A percentile compares a stretch with the other conserved stretches of the same genome.
Evolutionary conservation across 2,888 invertebrate species (phyloP).

Genomic region (Xanthia togata): DNA sequence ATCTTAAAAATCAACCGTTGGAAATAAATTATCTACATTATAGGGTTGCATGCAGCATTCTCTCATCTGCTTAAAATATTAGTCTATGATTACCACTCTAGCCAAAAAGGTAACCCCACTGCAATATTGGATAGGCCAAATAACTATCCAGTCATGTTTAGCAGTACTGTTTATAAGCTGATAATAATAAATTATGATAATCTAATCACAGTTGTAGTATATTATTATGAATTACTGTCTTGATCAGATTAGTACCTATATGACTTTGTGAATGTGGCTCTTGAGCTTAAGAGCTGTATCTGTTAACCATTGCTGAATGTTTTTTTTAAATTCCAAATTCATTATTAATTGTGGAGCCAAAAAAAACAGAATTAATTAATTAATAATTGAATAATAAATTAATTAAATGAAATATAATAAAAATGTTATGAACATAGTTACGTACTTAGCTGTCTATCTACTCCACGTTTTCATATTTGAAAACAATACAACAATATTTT

Average conservation of each 20-base stretch:
- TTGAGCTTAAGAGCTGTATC: neutral
- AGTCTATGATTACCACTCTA: neutral
- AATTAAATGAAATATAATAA: too few species aligned
- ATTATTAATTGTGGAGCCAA: too few species aligned
- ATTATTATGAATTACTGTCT: neutral
- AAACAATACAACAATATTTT: too few species aligned
- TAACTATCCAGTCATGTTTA: constrained; percentile 17
- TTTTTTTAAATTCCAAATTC: neutral
- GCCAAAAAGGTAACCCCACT: neutral
- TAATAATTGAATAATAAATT: too few species aligned
- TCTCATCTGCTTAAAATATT: neutral
- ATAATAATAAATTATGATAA: constrained; percentile 15
- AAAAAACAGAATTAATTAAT: too few species aligned
- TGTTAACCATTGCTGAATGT: neutral
- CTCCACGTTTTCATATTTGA: neutral
- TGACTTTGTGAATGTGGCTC: neutral
- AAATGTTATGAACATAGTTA: neutral
- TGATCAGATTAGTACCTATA: constrained; percentile 19
- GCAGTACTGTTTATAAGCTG: constrained; percentile 11
- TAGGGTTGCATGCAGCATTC: neutral
- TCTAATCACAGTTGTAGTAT: constrained; percentile 21
- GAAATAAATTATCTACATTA: neutral
- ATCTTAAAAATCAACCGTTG: too few species aligned
- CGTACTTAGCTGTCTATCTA: neutral
- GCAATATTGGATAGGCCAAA: neutral